phyloP scores from a whole-genome alignment of 2,797 vertebrate genomes.

The Pitangus sulphuratus region DNA sequence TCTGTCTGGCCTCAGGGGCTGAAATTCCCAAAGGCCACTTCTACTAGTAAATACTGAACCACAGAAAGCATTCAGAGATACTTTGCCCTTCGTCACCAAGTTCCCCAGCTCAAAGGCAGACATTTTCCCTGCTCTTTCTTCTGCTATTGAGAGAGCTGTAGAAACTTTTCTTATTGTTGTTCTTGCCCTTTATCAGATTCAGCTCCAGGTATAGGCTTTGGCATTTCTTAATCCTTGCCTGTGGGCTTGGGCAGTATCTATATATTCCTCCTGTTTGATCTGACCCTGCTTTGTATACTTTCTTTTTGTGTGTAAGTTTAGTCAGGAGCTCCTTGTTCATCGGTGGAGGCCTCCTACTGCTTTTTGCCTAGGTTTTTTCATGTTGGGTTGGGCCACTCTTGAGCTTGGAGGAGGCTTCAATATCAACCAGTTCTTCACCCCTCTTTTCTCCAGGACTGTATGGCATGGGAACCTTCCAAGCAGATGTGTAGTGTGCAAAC shows the following conservation, averaged over 20 bases:
- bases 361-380: neutral
- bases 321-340: neutral
- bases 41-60: neutral
- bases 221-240: neutral
- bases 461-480: neutral
- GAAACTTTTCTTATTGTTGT: neutral
- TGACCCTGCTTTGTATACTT: fast-evolving
- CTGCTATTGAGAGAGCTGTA: neutral
- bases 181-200: neutral
- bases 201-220: neutral
- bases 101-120: neutral
- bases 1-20: neutral
- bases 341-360: neutral
- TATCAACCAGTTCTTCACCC: neutral
- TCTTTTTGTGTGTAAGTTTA: neutral
- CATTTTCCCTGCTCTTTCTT: neutral
- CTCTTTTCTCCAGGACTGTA: neutral
- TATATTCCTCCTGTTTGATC: neutral
- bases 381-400: neutral
- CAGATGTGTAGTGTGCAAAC: neutral
- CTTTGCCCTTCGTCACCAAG: neutral
- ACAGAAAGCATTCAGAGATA: neutral
- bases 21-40: neutral
- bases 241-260: neutral
- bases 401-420: neutral